phyloP scores from a whole-genome alignment of 2,113 vertebrate genomes.

The Xiphophorus couchianus region DNA sequence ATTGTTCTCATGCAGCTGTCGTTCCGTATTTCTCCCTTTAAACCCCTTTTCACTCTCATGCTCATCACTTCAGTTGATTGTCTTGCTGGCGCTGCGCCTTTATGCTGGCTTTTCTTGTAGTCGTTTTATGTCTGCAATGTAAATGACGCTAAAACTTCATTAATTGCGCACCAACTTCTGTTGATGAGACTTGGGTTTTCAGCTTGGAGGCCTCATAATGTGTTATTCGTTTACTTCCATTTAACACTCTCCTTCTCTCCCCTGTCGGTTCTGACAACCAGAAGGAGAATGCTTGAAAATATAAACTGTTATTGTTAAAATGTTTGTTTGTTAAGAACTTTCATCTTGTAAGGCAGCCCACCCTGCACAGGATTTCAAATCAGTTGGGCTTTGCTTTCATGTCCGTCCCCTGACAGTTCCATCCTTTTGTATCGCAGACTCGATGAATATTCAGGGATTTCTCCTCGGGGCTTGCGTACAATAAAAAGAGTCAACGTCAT shows the following conservation, averaged over 20 bases:
- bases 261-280: constrained; percentile 64
- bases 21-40: constrained; percentile 47
- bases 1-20: constrained; percentile 66
- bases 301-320: constrained; percentile 84
- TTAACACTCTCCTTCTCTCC: constrained; percentile 60
- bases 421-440: constrained; percentile 79
- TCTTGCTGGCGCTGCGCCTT: constrained; percentile 37
- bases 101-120: constrained; percentile 40
- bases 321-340: constrained; percentile 85
- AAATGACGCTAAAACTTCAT: constrained; percentile 76
- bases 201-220: constrained; percentile 70
- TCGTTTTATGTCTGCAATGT: constrained; percentile 71
- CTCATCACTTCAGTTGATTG: constrained; percentile 40
- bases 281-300: constrained; percentile 75
- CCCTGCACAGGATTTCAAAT: constrained; percentile 80
- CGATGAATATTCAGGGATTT: constrained; percentile 84
- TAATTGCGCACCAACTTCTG: constrained; percentile 73
- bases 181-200: constrained; percentile 61
- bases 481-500: constrained; percentile 79
- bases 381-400: constrained; percentile 81
- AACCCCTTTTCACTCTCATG: constrained; percentile 20
- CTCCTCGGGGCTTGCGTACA: constrained; percentile 78
- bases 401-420: constrained; percentile 79
- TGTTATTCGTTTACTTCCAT: constrained; percentile 75
- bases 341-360: constrained; percentile 82